Evolutionary conservation across 2,888 invertebrate genomes (phyloP).

Genomic region (Coenonympha arcania): DNA sequence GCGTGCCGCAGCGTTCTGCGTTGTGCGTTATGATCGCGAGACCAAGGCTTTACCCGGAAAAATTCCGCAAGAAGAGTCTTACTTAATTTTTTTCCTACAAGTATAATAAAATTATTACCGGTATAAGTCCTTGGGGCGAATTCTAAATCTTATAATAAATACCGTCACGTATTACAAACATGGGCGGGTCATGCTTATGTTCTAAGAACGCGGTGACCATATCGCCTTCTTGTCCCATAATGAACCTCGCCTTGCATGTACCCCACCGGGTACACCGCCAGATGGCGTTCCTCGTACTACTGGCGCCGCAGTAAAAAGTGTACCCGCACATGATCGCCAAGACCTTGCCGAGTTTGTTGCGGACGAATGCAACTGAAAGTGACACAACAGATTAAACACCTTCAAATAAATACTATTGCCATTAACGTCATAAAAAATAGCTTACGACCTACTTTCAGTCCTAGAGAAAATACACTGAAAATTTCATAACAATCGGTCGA

Average conservation of each 20-base stretch:
- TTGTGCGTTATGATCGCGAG: too few relatives aligned
- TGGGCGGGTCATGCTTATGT: conserved; percentile 29
- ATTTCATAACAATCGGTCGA: too few relatives aligned
- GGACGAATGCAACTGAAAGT: conserved; percentile 31
- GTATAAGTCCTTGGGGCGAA: neutral
- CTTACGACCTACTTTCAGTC: too few relatives aligned
- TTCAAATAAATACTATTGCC: too few relatives aligned
- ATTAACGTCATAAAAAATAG: too few relatives aligned
- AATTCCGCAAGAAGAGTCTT: too few relatives aligned
- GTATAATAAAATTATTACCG: too few relatives aligned
- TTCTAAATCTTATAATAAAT: conserved; percentile 26
- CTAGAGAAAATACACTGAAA: too few relatives aligned
- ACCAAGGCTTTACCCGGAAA: too few relatives aligned
- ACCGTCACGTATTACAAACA: conserved; percentile 29
- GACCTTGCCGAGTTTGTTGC: conserved; percentile 31
- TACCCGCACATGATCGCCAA: conserved; percentile 33
- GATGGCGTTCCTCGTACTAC: conserved; percentile 24
- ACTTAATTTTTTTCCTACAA: too few relatives aligned
- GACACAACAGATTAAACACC: conserved; percentile 2
- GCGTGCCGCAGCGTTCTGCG: too few relatives aligned
- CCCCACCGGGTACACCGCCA: conserved; percentile 35
- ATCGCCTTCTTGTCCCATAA: conserved; percentile 17
- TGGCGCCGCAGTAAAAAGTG: conserved; percentile 33
- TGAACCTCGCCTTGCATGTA: conserved; percentile 31
- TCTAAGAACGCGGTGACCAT: conserved; percentile 22